These are phyloP conservation scores for Athene cunicularia DNA, from an alignment of 2,113 vertebrate species.

Conservation along the genomic window DNA sequence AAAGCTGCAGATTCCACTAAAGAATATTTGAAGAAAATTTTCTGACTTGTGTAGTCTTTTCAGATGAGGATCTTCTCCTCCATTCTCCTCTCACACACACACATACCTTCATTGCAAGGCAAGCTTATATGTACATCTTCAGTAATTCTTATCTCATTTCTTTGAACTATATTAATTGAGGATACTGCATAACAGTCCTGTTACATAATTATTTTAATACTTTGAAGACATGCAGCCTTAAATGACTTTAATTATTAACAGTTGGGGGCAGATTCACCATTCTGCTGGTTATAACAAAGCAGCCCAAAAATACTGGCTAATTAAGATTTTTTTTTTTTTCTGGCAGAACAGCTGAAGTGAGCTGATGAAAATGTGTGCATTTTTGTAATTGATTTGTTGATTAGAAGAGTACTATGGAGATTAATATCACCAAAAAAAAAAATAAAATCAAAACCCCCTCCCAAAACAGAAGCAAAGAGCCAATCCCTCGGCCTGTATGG, in stretches of 20 bases:
- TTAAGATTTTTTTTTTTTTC: neutral
- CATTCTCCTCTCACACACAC: neutral
- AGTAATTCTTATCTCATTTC: neutral
- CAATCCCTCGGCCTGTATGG: neutral
- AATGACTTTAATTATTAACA: neutral
- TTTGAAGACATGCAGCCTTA: slow-evolving; percentile 1
- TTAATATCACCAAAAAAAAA: neutral
- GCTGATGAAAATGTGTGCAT: neutral
- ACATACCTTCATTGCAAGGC: neutral
- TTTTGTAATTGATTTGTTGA: neutral
- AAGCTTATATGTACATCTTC: neutral
- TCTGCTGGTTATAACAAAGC: neutral
- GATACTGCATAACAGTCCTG: neutral
- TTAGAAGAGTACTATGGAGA: neutral
- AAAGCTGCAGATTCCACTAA: neutral
- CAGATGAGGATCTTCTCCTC: neutral
- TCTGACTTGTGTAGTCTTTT: neutral
- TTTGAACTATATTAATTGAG: neutral
- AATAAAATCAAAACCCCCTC: too few species aligned
- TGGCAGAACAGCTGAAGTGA: neutral
- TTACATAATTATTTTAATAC: neutral
- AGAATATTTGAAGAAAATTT: neutral
- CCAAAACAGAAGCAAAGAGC: neutral
- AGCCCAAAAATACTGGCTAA: neutral
- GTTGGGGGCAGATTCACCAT: neutral